Conservation (phyloP, 2,888 invertebrate species). For the Tenthredo mesomela region DNA sequence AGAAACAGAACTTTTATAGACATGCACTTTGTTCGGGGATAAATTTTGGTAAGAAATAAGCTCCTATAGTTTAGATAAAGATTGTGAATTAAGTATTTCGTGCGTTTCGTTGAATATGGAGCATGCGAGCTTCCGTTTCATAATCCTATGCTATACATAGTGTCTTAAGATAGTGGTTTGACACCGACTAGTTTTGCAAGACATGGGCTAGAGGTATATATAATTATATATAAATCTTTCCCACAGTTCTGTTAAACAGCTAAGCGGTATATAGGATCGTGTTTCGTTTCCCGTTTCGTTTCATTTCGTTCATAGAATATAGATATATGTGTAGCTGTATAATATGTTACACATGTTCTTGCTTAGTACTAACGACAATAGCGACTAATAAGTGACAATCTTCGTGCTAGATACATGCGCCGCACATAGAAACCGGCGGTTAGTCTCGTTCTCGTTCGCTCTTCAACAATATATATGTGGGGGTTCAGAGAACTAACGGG, state of each 20-base stretch:
- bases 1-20: not conserved
- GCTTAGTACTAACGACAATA: not conserved
- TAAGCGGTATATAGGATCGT: not conserved
- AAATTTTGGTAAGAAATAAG: not conserved
- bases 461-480: not conserved
- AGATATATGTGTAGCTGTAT: not conserved
- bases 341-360: not conserved
- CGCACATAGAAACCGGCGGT: constrained; percentile 14
- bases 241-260: constrained; percentile 29
- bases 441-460: not conserved
- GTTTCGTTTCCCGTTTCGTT: constrained; percentile 42
- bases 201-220: too few species aligned
- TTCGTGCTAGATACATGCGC: not conserved
- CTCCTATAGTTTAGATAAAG: not conserved
- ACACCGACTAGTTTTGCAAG: constrained; percentile 25
- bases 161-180: not conserved
- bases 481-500: constrained; percentile 41
- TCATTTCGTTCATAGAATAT: not conserved
- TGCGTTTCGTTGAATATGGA: constrained; percentile 6
- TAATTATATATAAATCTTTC: too few species aligned
- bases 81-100: not conserved
- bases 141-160: not conserved
- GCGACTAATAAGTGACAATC: constrained; percentile 44
- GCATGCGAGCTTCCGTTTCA: constrained; percentile 29
- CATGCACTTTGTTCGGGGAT: not conserved